phyloP scores from a whole-genome alignment of 2,888 invertebrate species.

The Protonemura montana region DNA sequence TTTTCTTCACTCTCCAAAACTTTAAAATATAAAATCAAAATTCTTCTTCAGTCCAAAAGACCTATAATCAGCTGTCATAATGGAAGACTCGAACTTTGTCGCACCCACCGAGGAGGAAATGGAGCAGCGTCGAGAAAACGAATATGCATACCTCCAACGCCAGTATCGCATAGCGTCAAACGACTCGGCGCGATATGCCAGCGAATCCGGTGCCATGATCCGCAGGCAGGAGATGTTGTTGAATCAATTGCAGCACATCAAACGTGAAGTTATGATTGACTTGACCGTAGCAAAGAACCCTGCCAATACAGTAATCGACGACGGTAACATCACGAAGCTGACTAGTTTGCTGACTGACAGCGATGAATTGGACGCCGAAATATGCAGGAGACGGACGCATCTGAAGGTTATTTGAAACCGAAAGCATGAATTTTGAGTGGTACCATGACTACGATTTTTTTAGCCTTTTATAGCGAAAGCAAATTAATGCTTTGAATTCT shows the following conservation, averaged over 20 bases:
- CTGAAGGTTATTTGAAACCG: not conserved
- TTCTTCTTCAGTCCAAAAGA: not conserved
- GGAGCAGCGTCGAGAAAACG: slow-evolving; percentile 53
- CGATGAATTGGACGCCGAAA: slow-evolving; percentile 7
- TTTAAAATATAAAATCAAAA: not conserved
- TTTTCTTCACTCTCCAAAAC: too few relatives aligned
- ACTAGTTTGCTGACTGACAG: not conserved
- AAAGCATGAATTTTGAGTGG: too few relatives aligned
- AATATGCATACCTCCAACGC: slow-evolving; percentile 57
- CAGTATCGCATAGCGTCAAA: slow-evolving; percentile 59
- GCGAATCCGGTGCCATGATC: slow-evolving; percentile 57
- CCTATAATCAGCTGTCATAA: not conserved
- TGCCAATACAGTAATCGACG: not conserved
- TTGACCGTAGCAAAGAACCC: slow-evolving; percentile 19
- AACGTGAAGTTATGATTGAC: slow-evolving; percentile 1
- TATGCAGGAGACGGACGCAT: not conserved
- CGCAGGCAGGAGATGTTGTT: slow-evolving; percentile 55
- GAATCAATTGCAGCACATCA: not conserved
- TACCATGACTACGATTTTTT: too few relatives aligned
- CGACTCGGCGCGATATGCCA: slow-evolving; percentile 57
- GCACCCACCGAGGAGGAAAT: slow-evolving; percentile 45
- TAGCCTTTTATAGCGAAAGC: too few relatives aligned
- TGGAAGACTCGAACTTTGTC: not conserved
- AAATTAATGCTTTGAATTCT: too few relatives aligned
- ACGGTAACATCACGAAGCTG: not conserved